phyloP scores from a whole-genome alignment of 2,113 vertebrate genomes.

The Erinaceus europaeus region DNA sequence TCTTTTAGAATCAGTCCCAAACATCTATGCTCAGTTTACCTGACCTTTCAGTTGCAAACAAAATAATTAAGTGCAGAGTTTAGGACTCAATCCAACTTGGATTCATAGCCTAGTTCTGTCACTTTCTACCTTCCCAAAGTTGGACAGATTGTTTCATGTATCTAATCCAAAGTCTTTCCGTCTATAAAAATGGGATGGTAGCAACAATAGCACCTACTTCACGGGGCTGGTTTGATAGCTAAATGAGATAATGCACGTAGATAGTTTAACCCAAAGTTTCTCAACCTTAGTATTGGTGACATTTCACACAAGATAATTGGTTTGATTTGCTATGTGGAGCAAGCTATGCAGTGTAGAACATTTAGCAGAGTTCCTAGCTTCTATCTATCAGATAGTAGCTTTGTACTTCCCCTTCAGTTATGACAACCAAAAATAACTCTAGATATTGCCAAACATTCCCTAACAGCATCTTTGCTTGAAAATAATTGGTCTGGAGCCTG shows the following conservation, averaged over 20 bases:
- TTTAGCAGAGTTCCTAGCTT: not conserved
- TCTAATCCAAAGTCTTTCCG: not conserved
- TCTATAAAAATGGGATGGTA: not conserved
- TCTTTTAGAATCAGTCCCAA: not conserved
- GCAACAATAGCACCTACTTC: not conserved
- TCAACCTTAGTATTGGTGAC: not conserved
- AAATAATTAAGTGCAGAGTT: not conserved
- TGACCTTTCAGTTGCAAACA: not conserved
- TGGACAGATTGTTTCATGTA: not conserved
- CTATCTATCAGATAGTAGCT: not conserved
- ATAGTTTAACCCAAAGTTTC: constrained; percentile 15
- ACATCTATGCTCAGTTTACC: not conserved
- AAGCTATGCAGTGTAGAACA: not conserved
- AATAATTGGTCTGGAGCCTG: too few relatives aligned
- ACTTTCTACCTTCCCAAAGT: not conserved
- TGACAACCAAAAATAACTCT: not conserved
- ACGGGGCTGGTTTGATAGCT: not conserved
- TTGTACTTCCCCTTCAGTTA: not conserved
- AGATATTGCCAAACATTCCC: not conserved
- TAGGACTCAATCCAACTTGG: not conserved
- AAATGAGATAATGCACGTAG: not conserved
- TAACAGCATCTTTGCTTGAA: not conserved
- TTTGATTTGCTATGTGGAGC: not conserved
- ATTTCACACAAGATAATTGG: not conserved
- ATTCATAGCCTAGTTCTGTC: not conserved